Evolutionary conservation across 2,888 invertebrate species (phyloP).

Genomic region (Lasioglossum marginatum): DNA sequence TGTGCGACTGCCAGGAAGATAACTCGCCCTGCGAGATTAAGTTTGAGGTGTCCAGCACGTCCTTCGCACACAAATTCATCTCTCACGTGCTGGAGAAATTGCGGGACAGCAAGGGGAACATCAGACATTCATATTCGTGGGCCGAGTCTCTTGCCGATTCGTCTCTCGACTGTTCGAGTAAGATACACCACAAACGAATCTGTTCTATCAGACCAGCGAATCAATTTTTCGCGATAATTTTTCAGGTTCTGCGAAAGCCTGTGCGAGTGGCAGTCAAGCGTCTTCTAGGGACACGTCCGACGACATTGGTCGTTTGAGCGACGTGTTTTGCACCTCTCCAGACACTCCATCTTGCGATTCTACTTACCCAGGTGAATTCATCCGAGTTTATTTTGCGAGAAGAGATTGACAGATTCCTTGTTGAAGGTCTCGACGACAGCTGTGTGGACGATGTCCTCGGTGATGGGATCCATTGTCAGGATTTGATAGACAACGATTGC

Average conservation of each 20-base stretch:
- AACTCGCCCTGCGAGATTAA: conserved; percentile 85
- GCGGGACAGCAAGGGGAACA: conserved; percentile 72
- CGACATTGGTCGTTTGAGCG: conserved; percentile 77
- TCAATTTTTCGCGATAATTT: background rate
- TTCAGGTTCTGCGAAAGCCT: conserved; percentile 65
- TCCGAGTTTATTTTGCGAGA: background rate
- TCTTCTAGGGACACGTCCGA: conserved; percentile 75
- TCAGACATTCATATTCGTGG: conserved; percentile 80
- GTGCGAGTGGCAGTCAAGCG: conserved; percentile 68
- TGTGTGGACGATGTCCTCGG: conserved; percentile 84
- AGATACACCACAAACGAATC: conserved; percentile 30
- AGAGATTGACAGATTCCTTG: background rate
- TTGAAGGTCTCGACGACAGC: conserved; percentile 81
- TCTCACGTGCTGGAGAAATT: conserved; percentile 83
- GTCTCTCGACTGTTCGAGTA: conserved; percentile 78
- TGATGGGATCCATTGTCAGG: conserved; percentile 85
- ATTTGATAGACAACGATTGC: conserved; percentile 85
- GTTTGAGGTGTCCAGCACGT: conserved; percentile 85
- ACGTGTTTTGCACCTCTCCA: conserved; percentile 80
- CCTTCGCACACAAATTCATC: conserved; percentile 88
- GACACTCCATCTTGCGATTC: conserved; percentile 82
- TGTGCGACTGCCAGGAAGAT: conserved; percentile 88
- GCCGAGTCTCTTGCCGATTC: conserved; percentile 79
- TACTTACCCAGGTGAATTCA: conserved; percentile 75
- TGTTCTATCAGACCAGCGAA: background rate